Evolutionary conservation across 2,797 vertebrate species (phyloP), one percentile per base, ranked within the genome.

Genomic region (Paramormyrops hopkinsi): DNA sequence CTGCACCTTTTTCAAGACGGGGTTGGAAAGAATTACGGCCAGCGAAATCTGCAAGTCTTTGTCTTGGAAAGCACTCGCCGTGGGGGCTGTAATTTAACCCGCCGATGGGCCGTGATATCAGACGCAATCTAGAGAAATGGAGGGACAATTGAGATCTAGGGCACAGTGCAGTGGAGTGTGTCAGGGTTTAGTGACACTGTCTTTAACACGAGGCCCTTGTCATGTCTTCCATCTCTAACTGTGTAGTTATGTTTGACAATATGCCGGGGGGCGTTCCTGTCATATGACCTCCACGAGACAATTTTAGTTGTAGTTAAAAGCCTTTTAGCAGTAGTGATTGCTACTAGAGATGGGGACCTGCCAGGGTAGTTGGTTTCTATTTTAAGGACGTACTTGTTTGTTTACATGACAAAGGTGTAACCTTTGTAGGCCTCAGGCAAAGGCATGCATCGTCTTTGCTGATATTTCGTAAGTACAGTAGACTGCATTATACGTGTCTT

Each of bases 1-100:
- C 89, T 89, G 92, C 92, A 93, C 91, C 91, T 93, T 94, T 94
- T 93, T 88, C 92, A 95, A 95, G 85, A 46, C 3, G 90, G 93
- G 91, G 90, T 93, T 84, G 91, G 88, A 88, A 92, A 95, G 93
- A 96, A 94, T 95, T 94, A 95, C 94, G 92, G 92, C 90, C 90
- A 89, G 90, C 91, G 92, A 93, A 93, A 93, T 91, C 91, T 65
- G 89, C 91, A 90, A 92, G 91, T 87, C 89, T 91, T 92, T 92
- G 92, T 93, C 92, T 93, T 59, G n/a, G 91, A 91, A 90, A 91
- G 93, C 89, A 92, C 92, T 90, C 90, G 82, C 92, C 92, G 92
- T 93, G 92, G 93, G 62, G 33, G 33, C 22, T 93, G 95, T 95
- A 93, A 95, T 95, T 94, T 93, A 94, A 94, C 92, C 91, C 41